Conservation (phyloP, 2,113 vertebrate genomes). For the Calonectris borealis region DNA sequence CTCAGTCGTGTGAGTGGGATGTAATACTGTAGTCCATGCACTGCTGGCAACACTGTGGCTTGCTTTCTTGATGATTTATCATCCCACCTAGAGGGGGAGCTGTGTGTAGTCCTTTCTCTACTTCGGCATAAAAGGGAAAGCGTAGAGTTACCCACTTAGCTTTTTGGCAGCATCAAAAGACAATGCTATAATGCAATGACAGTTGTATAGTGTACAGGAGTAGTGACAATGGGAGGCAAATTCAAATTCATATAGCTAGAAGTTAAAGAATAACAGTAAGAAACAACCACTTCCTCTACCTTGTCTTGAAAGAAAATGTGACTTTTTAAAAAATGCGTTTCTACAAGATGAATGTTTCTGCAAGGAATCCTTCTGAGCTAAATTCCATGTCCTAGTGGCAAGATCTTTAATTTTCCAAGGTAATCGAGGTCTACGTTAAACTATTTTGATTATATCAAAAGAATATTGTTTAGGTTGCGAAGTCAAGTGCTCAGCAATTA, state of each 20-base stretch:
- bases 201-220: neutral
- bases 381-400: neutral
- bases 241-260: neutral
- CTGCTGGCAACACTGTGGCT: neutral
- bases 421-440: neutral
- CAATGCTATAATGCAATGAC: neutral
- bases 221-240: neutral
- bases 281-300: neutral
- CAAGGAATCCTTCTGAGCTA: neutral
- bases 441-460: neutral
- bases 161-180: neutral
- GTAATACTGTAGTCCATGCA: neutral
- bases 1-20: neutral
- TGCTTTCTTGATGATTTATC: neutral
- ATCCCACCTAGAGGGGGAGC: neutral
- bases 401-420: neutral
- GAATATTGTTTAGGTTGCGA: neutral
- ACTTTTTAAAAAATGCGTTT: neutral
- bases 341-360: neutral
- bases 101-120: neutral
- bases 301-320: neutral
- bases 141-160: neutral
- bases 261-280: neutral
- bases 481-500: conserved; percentile 2
- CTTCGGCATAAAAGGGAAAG: neutral